These are phyloP conservation scores for Hipparchia sbordonii DNA, from an alignment of 2,888 invertebrate species.

Conservation along the genomic window DNA sequence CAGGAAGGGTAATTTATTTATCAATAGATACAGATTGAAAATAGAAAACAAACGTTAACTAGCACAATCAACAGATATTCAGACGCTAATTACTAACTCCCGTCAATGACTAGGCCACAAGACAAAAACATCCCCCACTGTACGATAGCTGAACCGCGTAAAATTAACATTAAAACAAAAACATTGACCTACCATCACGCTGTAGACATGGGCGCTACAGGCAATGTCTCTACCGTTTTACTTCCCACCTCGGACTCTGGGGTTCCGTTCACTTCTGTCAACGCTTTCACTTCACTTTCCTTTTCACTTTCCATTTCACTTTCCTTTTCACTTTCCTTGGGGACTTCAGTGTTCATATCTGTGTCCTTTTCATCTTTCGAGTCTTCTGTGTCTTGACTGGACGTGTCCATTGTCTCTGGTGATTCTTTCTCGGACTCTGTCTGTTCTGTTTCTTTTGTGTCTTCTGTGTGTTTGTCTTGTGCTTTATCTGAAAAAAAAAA, in stretches of 20 bases:
- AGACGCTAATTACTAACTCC: no score
- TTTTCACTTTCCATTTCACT: conserved; percentile 16
- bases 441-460: conserved; percentile 46
- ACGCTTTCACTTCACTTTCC: conserved; percentile 21
- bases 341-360: conserved; percentile 29
- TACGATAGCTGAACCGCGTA: conserved; percentile 9
- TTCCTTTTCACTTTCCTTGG: conserved; percentile 9
- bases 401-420: conserved; percentile 64
- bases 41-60: no score
- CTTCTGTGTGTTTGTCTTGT: conserved; percentile 46
- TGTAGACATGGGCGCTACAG: conserved; percentile 53
- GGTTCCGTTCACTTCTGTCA: conserved; percentile 56
- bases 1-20: no score
- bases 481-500: conserved; percentile 43
- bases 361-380: conserved; percentile 48
- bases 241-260: conserved; percentile 46
- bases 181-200: conserved; percentile 59
- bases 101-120: no score
- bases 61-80: no score
- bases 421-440: conserved; percentile 46
- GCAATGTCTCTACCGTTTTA: conserved; percentile 36
- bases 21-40: no score
- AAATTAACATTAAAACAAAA: conserved; percentile 23
- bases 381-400: conserved; percentile 60
- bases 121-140: background rate